These are phyloP conservation scores for Drosophila borealis DNA, from an alignment of 2,888 invertebrate genomes.

Conservation along the genomic window DNA sequence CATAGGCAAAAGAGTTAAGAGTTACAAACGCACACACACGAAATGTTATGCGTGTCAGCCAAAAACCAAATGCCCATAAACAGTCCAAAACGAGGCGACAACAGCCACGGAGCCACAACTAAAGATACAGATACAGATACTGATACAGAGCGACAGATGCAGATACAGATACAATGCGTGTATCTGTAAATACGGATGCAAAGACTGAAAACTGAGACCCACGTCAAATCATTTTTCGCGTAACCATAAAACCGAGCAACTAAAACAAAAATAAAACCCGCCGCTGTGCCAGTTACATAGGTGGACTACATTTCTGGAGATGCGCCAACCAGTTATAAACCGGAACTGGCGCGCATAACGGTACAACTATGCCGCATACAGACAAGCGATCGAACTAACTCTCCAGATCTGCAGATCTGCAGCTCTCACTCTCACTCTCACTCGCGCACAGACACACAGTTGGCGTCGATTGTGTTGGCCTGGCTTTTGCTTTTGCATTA, in stretches of 20 bases:
- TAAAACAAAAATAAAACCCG: conserved; percentile 3
- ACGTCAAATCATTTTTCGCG: conserved; percentile 67
- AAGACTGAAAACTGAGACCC: conserved; percentile 26
- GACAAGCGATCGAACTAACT: conserved; percentile 27
- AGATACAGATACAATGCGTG: conserved; percentile 10
- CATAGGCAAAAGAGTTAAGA: conserved; percentile 50
- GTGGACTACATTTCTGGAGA: conserved; percentile 63
- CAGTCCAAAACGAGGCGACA: conserved; percentile 42
- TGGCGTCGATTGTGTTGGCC: conserved; percentile 43
- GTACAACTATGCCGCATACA: conserved; percentile 35
- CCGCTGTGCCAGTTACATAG: conserved; percentile 73
- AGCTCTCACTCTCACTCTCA: conserved; percentile 26
- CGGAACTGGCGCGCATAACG: conserved; percentile 76
- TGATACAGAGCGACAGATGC: conserved; percentile 4
- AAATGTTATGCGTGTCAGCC: conserved; percentile 51
- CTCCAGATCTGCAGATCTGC: conserved; percentile 9
- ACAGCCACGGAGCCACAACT: conserved; percentile 10
- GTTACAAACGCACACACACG: too few relatives aligned
- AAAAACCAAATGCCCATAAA: conserved; percentile 34
- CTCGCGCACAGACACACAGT: conserved; percentile 27
- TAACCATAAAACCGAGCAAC: conserved; percentile 63
- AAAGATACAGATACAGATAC: background rate
- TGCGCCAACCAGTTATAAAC: conserved; percentile 70
- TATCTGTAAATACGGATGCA: conserved; percentile 28
- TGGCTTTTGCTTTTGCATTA: conserved; percentile 67